phyloP scores from a whole-genome alignment of 2,888 invertebrate genomes.

The Nyleta sp. region DNA sequence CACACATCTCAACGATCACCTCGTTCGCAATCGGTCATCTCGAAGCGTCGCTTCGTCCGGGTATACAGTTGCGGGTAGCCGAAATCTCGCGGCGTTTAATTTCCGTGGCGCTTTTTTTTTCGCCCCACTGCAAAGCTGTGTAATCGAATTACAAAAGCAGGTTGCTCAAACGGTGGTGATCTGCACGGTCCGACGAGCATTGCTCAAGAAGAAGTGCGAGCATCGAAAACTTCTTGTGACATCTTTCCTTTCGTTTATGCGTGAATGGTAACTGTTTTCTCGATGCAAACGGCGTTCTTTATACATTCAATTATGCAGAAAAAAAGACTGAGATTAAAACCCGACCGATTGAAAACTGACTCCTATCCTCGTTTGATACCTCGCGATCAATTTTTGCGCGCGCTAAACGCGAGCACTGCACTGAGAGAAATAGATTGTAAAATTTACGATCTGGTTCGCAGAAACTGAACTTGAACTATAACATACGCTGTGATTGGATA shows the following conservation, averaged over 20 bases:
- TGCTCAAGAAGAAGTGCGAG: constrained; percentile 35
- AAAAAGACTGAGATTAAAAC: no score
- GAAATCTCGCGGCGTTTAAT: constrained; percentile 15
- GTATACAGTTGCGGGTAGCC: constrained; percentile 2
- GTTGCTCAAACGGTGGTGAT: constrained; percentile 33
- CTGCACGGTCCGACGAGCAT: constrained; percentile 30
- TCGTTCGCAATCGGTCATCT: constrained; percentile 15
- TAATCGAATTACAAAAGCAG: constrained; percentile 43
- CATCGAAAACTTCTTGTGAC: constrained; percentile 24
- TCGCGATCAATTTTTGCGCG: no score
- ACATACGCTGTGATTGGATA: no score
- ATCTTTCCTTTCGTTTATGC: constrained; percentile 31
- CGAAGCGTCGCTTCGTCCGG: not conserved
- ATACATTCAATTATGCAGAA: no score
- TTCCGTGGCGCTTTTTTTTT: constrained; percentile 1
- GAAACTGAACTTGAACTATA: no score
- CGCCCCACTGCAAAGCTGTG: constrained; percentile 12
- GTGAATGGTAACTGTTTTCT: constrained; percentile 22
- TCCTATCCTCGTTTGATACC: no score
- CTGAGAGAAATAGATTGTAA: no score
- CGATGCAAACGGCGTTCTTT: no score
- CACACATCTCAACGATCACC: constrained; percentile 28
- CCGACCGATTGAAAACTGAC: no score
- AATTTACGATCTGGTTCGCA: no score
- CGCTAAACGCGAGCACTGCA: no score